These are phyloP conservation scores for Acropternis orthonyx DNA, from an alignment of 2,797 vertebrate genomes.

Conservation along the genomic window DNA sequence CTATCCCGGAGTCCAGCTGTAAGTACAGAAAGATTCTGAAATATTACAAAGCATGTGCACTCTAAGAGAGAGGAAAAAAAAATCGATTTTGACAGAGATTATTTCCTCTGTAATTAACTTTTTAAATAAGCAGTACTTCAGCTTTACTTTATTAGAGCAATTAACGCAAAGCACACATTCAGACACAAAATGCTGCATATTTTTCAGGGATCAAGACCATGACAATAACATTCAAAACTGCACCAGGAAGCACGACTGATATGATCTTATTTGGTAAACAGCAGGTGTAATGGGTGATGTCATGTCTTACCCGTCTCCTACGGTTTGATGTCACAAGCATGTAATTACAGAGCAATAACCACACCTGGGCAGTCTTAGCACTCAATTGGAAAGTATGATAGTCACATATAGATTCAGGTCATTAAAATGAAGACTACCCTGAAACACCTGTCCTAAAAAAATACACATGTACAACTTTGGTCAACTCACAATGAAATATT, in stretches of 20 bases:
- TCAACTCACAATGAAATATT: neutral
- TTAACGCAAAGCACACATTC: neutral
- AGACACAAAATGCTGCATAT: neutral
- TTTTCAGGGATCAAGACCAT: neutral
- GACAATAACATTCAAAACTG: neutral
- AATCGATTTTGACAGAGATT: neutral
- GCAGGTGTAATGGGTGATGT: neutral
- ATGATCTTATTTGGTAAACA: neutral
- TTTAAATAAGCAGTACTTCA: neutral
- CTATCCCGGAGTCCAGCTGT: neutral
- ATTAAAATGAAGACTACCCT: conserved; percentile 40
- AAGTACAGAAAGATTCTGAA: neutral
- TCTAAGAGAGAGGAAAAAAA: neutral
- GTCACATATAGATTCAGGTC: neutral
- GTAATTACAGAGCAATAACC: neutral
- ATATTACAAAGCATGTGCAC: neutral
- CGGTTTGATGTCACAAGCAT: neutral
- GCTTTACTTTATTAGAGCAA: neutral
- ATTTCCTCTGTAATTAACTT: neutral
- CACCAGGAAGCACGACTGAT: neutral
- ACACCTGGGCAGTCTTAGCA: neutral
- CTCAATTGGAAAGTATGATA: neutral
- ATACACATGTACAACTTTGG: neutral
- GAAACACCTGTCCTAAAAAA: neutral
- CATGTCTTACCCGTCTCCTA: neutral